phyloP scores from a whole-genome alignment of 2,888 invertebrate species.

The Trichacis sp. region DNA sequence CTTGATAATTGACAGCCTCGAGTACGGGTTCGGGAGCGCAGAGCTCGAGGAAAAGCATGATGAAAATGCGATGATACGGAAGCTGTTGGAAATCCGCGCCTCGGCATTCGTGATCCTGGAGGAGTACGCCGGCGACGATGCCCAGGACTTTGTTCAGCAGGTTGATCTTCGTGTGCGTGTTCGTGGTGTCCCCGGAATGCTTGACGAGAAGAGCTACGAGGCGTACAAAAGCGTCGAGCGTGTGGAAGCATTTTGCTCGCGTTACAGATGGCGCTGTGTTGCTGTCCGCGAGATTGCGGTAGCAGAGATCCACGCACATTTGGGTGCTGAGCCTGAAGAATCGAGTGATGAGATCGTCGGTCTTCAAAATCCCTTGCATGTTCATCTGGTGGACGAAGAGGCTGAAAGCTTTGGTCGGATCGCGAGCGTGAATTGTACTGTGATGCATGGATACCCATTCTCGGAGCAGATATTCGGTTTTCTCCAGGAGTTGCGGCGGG shows the following conservation, averaged over 20 bases:
- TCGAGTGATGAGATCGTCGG: conserved; percentile 95
- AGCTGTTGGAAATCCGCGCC: conserved; percentile 94
- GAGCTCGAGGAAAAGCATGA: conserved; percentile 96
- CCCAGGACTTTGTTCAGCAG: conserved; percentile 93
- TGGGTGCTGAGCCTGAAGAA: conserved; percentile 98
- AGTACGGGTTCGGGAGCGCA: conserved; percentile 93
- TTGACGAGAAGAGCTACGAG: conserved; percentile 95
- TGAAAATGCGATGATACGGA: conserved; percentile 96
- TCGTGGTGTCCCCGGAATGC: conserved; percentile 89
- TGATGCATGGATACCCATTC: conserved; percentile 97
- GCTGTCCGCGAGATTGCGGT: conserved; percentile 84
- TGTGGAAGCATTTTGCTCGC: conserved; percentile 93
- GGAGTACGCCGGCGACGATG: conserved; percentile 93
- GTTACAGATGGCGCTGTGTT: conserved; percentile 76
- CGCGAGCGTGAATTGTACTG: conserved; percentile 82
- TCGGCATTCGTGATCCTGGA: conserved; percentile 96
- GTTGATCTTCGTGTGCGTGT: conserved; percentile 96
- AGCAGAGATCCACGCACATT: conserved; percentile 95
- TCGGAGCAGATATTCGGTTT: conserved; percentile 91
- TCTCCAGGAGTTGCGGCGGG: conserved; percentile 93
- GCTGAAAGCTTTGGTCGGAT: conserved; percentile 91
- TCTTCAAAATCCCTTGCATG: conserved; percentile 93
- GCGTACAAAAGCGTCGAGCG: conserved; percentile 94
- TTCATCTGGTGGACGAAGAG: conserved; percentile 97
- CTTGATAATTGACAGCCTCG: conserved; percentile 93